Evolutionary conservation across 1,140 invertebrate species (phyloP).

Genomic region (Drosophila obscura): DNA sequence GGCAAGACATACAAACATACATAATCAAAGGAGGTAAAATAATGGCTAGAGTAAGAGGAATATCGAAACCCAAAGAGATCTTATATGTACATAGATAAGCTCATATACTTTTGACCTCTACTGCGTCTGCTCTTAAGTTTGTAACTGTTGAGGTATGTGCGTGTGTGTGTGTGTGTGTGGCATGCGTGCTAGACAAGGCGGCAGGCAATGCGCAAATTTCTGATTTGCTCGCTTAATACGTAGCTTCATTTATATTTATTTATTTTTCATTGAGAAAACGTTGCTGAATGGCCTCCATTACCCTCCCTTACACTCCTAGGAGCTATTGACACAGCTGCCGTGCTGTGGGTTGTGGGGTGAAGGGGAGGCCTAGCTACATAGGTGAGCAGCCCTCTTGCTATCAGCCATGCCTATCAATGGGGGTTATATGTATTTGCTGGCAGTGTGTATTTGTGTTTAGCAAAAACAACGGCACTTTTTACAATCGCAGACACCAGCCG

Average conservation of each 20-base stretch:
- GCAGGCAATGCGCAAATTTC: slow-evolving; percentile 46
- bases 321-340: slow-evolving; percentile 68
- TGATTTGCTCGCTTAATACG: too few species aligned
- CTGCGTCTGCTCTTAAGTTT: neutral
- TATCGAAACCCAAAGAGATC: too few species aligned
- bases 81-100: too few species aligned
- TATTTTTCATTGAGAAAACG: slow-evolving; percentile 32
- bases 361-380: slow-evolving; percentile 10
- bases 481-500: slow-evolving; percentile 15
- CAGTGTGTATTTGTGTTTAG: slow-evolving; percentile 36
- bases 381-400: slow-evolving; percentile 33
- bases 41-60: too few species aligned
- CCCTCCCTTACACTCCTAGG: slow-evolving; percentile 5
- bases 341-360: slow-evolving; percentile 5
- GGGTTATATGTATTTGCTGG: slow-evolving; percentile 42
- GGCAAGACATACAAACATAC: too few species aligned
- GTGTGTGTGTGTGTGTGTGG: slow-evolving; percentile 16
- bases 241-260: neutral
- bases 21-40: too few species aligned
- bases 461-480: slow-evolving; percentile 63
- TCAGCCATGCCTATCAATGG: slow-evolving; percentile 65
- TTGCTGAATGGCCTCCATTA: neutral
- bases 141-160: neutral
- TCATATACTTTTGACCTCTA: too few species aligned
- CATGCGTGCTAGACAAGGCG: slow-evolving; percentile 28